A percentile compares a stretch with the other conserved stretches of the same genome.
These are phyloP conservation scores for Drosophila engyochracea DNA, from an alignment of 2,888 invertebrate species.

Conservation along the genomic window DNA sequence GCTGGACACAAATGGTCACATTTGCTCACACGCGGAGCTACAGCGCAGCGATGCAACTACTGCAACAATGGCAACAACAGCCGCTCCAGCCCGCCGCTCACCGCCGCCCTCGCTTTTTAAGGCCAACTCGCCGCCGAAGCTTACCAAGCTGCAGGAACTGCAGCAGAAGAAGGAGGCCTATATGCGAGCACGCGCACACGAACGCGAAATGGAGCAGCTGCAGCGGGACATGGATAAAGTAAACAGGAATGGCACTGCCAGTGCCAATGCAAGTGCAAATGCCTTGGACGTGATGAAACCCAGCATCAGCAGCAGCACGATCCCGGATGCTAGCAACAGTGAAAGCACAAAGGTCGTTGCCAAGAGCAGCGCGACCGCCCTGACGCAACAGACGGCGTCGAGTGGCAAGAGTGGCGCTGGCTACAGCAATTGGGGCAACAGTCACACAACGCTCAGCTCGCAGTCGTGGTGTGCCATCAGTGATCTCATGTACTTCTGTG, in stretches of 20 bases:
- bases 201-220: conserved; percentile 71
- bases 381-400: conserved; percentile 16
- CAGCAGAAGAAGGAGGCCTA: conserved; percentile 73
- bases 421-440: conserved; percentile 77
- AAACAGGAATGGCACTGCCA: conserved; percentile 13
- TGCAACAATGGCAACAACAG: conserved; percentile 1
- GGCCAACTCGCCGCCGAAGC: conserved; percentile 60
- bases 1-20: conserved; percentile 62
- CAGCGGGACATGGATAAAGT: conserved; percentile 51
- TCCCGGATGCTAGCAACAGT: conserved; percentile 1
- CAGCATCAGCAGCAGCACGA: conserved; percentile 10
- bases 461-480: conserved; percentile 81
- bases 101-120: conserved; percentile 59
- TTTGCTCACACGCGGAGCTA: conserved; percentile 23
- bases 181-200: conserved; percentile 67
- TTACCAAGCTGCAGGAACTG: conserved; percentile 69
- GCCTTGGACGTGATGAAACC: background rate
- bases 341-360: conserved; percentile 1
- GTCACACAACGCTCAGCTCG: conserved; percentile 70
- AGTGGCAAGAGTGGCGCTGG: conserved; percentile 51
- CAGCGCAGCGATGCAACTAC: conserved; percentile 8
- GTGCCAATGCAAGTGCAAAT: conserved; percentile 23
- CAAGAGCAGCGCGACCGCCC: conserved; percentile 27
- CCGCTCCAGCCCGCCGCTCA: conserved; percentile 22
- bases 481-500: conserved; percentile 81